phyloP scores from a whole-genome alignment of 2,888 invertebrate genomes.

The Cheilosia vulpina region DNA sequence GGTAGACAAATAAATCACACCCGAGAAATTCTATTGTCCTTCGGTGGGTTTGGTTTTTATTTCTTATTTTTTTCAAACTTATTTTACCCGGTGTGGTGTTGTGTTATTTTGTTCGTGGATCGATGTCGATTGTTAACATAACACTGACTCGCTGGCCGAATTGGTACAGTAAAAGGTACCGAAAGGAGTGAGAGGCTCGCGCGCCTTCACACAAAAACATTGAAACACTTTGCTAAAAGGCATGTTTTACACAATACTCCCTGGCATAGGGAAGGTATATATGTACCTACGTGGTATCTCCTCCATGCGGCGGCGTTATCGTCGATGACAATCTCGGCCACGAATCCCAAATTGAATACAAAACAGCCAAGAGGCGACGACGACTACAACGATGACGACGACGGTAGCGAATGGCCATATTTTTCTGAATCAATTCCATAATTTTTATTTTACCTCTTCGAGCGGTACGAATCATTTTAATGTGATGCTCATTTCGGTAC shows the following conservation, averaged over 20 bases:
- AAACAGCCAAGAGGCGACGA: constrained; percentile 68
- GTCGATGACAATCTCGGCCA: constrained; percentile 73
- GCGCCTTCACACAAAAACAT: constrained; percentile 71
- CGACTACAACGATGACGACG: constrained; percentile 27
- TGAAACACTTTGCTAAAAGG: constrained; percentile 75
- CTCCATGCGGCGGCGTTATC: constrained; percentile 63
- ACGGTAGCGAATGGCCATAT: constrained; percentile 69
- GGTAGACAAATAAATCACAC: constrained; percentile 76
- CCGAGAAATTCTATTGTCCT: constrained; percentile 75
- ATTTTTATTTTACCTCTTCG: constrained; percentile 55
- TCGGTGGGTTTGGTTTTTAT: constrained; percentile 7
- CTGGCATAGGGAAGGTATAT: constrained; percentile 62
- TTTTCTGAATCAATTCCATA: constrained; percentile 74
- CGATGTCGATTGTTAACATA: constrained; percentile 75
- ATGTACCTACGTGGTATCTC: neutral
- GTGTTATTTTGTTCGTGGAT: constrained; percentile 73
- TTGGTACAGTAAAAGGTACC: constrained; percentile 58
- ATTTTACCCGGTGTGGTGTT: constrained; percentile 56
- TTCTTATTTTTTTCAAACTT: constrained; percentile 10
- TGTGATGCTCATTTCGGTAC: constrained; percentile 12
- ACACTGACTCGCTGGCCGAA: constrained; percentile 55
- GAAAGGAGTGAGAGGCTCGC: constrained; percentile 65
- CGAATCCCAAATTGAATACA: constrained; percentile 75
- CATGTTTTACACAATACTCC: constrained; percentile 74
- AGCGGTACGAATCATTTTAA: constrained; percentile 27